These are phyloP conservation scores for Hippocampus abdominalis DNA, from an alignment of 2,113 vertebrate species.

Conservation along the genomic window DNA sequence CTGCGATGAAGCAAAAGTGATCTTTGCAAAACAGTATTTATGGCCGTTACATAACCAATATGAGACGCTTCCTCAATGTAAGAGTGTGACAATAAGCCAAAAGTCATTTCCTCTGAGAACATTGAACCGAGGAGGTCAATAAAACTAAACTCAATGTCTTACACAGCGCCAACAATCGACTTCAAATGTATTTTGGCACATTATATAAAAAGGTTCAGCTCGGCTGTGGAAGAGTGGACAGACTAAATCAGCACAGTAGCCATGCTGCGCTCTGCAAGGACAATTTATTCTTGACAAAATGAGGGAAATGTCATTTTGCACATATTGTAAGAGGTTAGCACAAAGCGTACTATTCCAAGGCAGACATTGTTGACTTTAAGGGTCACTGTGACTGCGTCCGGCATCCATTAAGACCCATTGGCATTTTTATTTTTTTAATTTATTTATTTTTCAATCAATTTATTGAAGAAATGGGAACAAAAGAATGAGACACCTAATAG, in stretches of 20 bases:
- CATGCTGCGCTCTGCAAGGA: background rate
- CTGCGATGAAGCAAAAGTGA: background rate
- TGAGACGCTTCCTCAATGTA: background rate
- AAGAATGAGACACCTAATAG: no score
- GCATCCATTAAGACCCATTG: background rate
- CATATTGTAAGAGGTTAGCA: constrained; percentile 22
- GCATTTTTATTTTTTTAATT: background rate
- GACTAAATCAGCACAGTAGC: constrained; percentile 1
- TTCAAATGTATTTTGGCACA: background rate
- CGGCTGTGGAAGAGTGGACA: background rate
- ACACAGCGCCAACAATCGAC: background rate
- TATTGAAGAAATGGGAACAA: no score
- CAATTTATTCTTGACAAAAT: constrained; percentile 30
- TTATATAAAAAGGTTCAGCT: background rate
- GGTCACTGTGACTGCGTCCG: background rate
- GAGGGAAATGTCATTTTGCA: constrained; percentile 34
- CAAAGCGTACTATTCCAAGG: background rate
- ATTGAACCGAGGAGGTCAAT: background rate
- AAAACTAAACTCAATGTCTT: background rate
- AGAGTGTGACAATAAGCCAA: background rate
- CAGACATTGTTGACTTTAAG: background rate
- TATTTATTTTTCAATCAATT: no score
- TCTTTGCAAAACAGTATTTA: background rate
- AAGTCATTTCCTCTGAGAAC: background rate
- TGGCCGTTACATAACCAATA: background rate